Evolutionary conservation across 2,113 vertebrate genomes (phyloP).

Genomic region (Romanogobio albipinnatus): DNA sequence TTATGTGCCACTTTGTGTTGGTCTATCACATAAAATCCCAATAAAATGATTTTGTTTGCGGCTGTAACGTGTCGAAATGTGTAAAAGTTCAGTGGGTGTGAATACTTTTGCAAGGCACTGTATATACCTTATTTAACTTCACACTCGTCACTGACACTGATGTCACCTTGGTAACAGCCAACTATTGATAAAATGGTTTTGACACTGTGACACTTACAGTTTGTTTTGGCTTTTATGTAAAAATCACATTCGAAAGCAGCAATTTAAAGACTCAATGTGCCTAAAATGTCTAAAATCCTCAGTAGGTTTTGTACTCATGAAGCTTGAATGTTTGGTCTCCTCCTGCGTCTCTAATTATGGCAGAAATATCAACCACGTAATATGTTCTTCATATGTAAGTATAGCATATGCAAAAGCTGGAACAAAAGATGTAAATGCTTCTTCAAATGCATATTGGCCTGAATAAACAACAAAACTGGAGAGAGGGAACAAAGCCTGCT

Average conservation of each 20-base stretch:
- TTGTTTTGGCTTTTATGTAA: too few species aligned
- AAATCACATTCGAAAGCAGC: not conserved
- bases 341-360: not conserved
- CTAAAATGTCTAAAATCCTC: not conserved
- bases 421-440: slow-evolving; percentile 11
- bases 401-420: not conserved
- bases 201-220: too few species aligned
- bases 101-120: too few species aligned
- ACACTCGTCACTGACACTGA: too few species aligned
- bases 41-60: too few species aligned
- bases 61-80: too few species aligned
- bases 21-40: too few species aligned
- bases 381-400: slow-evolving; percentile 2
- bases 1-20: too few species aligned
- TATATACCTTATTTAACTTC: too few species aligned
- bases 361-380: not conserved
- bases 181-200: too few species aligned
- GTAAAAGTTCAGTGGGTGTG: too few species aligned
- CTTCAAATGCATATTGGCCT: not conserved
- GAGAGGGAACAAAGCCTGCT: slow-evolving; percentile 17
- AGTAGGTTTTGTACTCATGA: not conserved
- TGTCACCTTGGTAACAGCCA: too few species aligned
- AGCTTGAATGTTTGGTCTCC: not conserved
- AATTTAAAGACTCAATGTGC: not conserved
- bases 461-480: slow-evolving; percentile 25